Percentiles rank a stretch among this genome's conserved stretches.
These are phyloP conservation scores for Hirtodrosophila confusa DNA, from an alignment of 2,888 invertebrate species.

Conservation along the genomic window DNA sequence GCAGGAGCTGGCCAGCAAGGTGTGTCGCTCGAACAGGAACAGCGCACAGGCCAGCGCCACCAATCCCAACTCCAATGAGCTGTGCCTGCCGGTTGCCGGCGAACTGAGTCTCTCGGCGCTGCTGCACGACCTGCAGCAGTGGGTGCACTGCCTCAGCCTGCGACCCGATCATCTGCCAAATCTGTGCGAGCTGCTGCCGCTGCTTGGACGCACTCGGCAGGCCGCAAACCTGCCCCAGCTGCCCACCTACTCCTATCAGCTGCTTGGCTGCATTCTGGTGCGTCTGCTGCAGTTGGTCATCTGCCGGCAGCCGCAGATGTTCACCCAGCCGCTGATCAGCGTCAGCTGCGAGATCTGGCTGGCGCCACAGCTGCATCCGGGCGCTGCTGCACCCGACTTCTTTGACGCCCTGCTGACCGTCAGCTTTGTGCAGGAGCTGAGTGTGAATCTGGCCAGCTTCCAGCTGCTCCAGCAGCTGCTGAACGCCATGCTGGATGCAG, in stretches of 20 bases:
- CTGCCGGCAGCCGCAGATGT: constrained; percentile 57
- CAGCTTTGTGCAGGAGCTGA: constrained; percentile 71
- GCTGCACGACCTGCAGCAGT: constrained; percentile 79
- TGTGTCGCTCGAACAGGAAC: constrained; percentile 69
- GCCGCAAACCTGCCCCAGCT: constrained; percentile 67
- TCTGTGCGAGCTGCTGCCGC: constrained; percentile 35
- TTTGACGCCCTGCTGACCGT: constrained; percentile 70
- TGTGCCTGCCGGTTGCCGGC: constrained; percentile 29
- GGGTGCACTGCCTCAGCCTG: constrained; percentile 76
- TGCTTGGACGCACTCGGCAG: constrained; percentile 57
- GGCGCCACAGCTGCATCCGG: constrained; percentile 25
- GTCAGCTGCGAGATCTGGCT: constrained; percentile 61
- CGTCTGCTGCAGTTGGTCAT: constrained; percentile 81
- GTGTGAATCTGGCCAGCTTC: constrained; percentile 79
- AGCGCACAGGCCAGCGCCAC: constrained; percentile 9
- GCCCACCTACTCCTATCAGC: constrained; percentile 77
- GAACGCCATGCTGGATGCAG: constrained; percentile 85
- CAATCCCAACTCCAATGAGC: constrained; percentile 22
- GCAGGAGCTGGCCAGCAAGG: constrained; percentile 68
- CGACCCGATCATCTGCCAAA: constrained; percentile 67
- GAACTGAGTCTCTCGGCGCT: constrained; percentile 68
- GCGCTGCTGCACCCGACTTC: constrained; percentile 42
- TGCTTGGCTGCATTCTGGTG: constrained; percentile 71
- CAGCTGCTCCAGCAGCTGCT: constrained; percentile 84
- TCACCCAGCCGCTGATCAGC: constrained; percentile 63